These are phyloP conservation scores for Beaufortia kweichowensis DNA, from an alignment of 2,113 vertebrate genomes.

Conservation along the genomic window DNA sequence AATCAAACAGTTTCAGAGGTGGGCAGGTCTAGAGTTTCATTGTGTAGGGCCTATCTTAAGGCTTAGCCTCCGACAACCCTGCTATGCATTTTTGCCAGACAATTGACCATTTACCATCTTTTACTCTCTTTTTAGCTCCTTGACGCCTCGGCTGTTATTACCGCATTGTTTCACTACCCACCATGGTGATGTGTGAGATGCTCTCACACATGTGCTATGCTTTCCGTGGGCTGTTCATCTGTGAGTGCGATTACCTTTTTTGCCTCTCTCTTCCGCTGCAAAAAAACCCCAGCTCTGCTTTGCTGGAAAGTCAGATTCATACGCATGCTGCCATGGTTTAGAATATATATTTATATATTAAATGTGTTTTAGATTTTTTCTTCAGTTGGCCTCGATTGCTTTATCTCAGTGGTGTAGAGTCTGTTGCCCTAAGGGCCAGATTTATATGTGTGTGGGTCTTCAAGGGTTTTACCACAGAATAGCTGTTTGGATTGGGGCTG, in stretches of 20 bases:
- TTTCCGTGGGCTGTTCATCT: constrained; percentile 69
- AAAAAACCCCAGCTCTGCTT: constrained; percentile 72
- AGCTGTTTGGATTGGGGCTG: constrained; percentile 77
- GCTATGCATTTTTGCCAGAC: constrained; percentile 63
- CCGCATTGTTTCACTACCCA: constrained; percentile 71
- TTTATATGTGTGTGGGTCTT: constrained; percentile 84
- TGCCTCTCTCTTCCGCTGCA: constrained; percentile 67
- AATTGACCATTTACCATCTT: constrained; percentile 76
- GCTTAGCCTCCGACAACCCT: constrained; percentile 60
- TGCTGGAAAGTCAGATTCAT: constrained; percentile 70
- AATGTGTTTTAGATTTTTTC: constrained; percentile 30
- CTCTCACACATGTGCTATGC: constrained; percentile 65
- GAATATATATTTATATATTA: constrained; percentile 73
- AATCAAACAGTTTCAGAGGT: constrained; percentile 52
- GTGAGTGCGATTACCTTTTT: constrained; percentile 63
- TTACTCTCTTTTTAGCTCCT: constrained; percentile 72
- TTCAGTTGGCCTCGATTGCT: constrained; percentile 75
- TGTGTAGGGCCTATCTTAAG: constrained; percentile 53
- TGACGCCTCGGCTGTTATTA: constrained; percentile 77
- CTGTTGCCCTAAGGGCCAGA: constrained; percentile 79
- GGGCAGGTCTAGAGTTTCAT: constrained; percentile 51
- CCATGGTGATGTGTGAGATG: constrained; percentile 44
- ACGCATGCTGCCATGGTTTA: constrained; percentile 75
- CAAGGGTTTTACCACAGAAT: constrained; percentile 78
- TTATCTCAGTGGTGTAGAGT: constrained; percentile 76